Evolutionary conservation across 2,113 vertebrate species (phyloP).

Genomic region (Columba livia): DNA sequence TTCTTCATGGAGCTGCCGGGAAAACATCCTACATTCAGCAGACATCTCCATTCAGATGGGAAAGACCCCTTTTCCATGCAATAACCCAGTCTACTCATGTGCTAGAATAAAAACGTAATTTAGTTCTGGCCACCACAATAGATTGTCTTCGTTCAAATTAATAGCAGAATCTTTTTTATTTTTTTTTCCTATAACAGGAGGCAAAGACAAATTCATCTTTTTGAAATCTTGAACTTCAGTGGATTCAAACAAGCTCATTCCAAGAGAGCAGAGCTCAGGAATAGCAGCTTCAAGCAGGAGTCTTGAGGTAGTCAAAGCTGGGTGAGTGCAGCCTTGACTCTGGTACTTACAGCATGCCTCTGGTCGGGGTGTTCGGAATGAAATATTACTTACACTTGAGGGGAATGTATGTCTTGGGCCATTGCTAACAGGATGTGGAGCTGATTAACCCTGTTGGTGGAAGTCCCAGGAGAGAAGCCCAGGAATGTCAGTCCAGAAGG

Average conservation of each 20-base stretch:
- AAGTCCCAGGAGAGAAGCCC: not conserved
- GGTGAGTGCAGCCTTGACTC: not conserved
- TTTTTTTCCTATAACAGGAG: not conserved
- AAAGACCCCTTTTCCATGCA: not conserved
- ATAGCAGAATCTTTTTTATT: not conserved
- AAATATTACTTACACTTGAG: not conserved
- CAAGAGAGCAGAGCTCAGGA: not conserved
- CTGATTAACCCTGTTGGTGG: not conserved
- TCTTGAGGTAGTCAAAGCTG: not conserved
- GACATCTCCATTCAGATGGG: not conserved
- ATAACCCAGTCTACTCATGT: not conserved
- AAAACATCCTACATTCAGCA: not conserved
- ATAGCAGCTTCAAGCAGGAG: not conserved
- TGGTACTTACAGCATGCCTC: not conserved
- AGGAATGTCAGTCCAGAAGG: not conserved
- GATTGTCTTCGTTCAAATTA: not conserved
- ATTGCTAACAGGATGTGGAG: not conserved
- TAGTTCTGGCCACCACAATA: not conserved
- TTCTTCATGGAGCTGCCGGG: not conserved
- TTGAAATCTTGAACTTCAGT: not conserved
- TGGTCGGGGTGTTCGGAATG: not conserved
- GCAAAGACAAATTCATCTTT: not conserved
- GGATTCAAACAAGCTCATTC: not conserved
- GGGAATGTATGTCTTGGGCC: not conserved
- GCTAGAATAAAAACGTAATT: not conserved